Evolutionary conservation across 2,113 vertebrate species (phyloP), one percentile per base, ranked within the genome.

Genomic region (Egretta garzetta): DNA sequence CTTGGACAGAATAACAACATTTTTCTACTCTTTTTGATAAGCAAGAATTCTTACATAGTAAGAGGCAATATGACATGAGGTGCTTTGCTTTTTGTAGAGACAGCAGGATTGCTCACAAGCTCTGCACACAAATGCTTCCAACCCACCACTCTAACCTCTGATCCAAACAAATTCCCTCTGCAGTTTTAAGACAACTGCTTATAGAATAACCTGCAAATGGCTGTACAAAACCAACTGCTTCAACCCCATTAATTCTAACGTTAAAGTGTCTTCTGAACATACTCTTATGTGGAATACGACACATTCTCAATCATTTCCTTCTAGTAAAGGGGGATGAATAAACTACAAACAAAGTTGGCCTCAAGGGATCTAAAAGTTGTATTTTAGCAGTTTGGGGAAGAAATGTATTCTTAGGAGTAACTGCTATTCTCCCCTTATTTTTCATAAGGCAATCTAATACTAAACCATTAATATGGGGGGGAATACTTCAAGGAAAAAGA

Each of bases 161-260:
- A 74, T 77, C 75, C n/a, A 93, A 82, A 70, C 2, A 75, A 83
- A 89, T 32, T 60, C 28, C 37, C 49, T 45, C 84, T 37, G 28
- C 19, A 64, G 56, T 45, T 90, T 82, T 62, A 74, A 10, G 2
- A 23, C 43, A 82, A 50, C 2, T 68, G 30, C 63, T 73, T 60
- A 41, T 24, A 72, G 17, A 91, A 68, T 27, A 86, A 80, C 55
- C 59, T 80, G 55, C 56, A 86, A 88, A 43, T 43, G 20, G 37
- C n/a, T 60, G 11, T 4, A 37, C 26, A 63, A 86, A 76, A 80
- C 3, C 49, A 55, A 37, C 10, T 60, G 19, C 80, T 93, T 89
- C 52, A 43, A 63, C 18, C 58, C n/a, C 72, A 0, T 45, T 55
- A 7, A 9, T 23, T 59, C 49, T 26, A 60, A 32, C 0, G 0